A percentile compares a stretch with the other conserved stretches of the same genome.
phyloP scores from a whole-genome alignment of 2,113 vertebrate genomes.

The Rhinopithecus roxellana region DNA sequence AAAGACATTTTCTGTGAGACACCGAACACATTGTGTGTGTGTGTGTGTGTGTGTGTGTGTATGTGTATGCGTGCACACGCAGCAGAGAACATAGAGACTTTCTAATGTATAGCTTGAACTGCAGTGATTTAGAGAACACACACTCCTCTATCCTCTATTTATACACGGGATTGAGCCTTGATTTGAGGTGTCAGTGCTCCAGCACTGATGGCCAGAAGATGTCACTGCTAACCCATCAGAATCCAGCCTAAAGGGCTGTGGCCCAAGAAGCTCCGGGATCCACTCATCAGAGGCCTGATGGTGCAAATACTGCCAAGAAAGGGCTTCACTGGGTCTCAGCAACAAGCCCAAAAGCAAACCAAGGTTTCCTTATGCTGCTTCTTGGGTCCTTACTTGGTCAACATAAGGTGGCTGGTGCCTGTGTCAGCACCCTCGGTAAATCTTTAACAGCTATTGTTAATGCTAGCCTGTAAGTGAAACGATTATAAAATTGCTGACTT shows the following conservation, averaged over 20 bases:
- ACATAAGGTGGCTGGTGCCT: neutral
- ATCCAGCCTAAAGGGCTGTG: neutral
- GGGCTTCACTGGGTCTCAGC: fast-evolving
- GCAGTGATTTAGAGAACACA: neutral
- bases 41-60: no score
- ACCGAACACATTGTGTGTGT: neutral
- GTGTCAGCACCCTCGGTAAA: neutral
- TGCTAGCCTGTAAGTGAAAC: neutral
- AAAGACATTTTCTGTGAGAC: neutral
- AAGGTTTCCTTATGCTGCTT: neutral
- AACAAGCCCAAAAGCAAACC: neutral
- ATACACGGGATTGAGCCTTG: neutral
- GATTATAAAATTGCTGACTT: neutral
- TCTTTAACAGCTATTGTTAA: neutral
- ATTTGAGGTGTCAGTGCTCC: neutral
- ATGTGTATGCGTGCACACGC: fast-evolving
- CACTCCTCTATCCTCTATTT: neutral
- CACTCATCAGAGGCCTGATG: neutral
- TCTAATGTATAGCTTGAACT: neutral
- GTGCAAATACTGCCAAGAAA: neutral
- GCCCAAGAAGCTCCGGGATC: neutral
- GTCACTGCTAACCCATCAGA: constrained; percentile 58
- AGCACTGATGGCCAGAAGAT: constrained; percentile 53
- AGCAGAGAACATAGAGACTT: neutral
- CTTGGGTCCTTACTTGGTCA: neutral